Conservation (phyloP, 2,888 invertebrate genomes). For the Lacanobia oleracea region DNA sequence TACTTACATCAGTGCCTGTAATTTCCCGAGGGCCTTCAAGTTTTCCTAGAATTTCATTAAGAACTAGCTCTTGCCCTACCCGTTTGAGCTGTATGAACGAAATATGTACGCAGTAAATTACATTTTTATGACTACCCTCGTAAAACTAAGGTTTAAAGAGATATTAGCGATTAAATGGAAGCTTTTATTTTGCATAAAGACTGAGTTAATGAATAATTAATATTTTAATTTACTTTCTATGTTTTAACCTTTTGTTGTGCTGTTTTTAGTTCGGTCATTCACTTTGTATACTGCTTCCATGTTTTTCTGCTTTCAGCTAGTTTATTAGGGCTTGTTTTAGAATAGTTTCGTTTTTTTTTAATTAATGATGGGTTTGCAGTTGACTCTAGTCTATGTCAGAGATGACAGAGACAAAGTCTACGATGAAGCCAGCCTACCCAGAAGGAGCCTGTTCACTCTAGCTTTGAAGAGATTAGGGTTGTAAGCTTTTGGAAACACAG, state of each 20-base stretch:
- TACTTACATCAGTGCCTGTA: conserved; percentile 37
- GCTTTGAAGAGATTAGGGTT: too few species aligned
- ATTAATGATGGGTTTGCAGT: too few species aligned
- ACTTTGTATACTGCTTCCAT: background rate
- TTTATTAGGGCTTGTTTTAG: background rate
- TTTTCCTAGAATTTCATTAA: conserved; percentile 64
- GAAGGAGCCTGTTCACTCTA: too few species aligned
- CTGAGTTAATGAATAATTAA: conserved; percentile 27
- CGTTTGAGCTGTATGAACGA: conserved; percentile 36
- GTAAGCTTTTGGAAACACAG: too few species aligned
- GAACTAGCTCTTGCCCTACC: conserved; percentile 33
- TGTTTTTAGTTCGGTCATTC: conserved; percentile 15
- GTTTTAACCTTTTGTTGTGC: conserved; percentile 7
- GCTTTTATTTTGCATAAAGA: conserved; percentile 42
- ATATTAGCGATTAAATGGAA: conserved; percentile 40
- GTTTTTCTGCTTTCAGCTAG: background rate
- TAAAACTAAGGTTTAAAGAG: conserved; percentile 54
- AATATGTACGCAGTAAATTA: conserved; percentile 46
- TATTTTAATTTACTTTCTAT: conserved; percentile 21
- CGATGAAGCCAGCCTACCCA: too few species aligned
- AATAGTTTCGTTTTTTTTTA: too few species aligned
- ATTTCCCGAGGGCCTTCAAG: conserved; percentile 58
- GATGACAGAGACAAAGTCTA: too few species aligned
- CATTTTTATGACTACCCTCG: conserved; percentile 50
- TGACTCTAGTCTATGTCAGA: too few species aligned